phyloP scores from a whole-genome alignment of 2,888 invertebrate genomes.

The Cryptocephalus moraei region DNA sequence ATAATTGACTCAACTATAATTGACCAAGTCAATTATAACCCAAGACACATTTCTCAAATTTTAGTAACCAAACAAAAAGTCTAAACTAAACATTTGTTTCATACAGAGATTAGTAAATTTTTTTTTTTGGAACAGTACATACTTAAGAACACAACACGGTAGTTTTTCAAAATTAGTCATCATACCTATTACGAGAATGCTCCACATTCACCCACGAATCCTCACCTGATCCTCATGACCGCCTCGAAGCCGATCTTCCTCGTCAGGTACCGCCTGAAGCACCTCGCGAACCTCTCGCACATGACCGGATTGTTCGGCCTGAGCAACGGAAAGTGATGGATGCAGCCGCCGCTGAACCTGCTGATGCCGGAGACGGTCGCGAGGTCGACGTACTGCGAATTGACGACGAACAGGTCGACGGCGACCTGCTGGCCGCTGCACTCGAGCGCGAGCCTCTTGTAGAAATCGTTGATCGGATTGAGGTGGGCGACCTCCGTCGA shows the following conservation, averaged over 20 bases:
- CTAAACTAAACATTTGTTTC: too few species aligned
- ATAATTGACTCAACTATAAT: too few species aligned
- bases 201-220: too few species aligned
- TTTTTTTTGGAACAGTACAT: too few species aligned
- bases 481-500: conserved; percentile 76
- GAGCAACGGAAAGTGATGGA: conserved; percentile 88
- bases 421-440: conserved; percentile 95
- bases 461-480: conserved; percentile 95
- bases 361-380: conserved; percentile 90
- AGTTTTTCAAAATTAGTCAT: too few species aligned
- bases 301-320: conserved; percentile 58
- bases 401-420: conserved; percentile 89
- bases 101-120: too few species aligned
- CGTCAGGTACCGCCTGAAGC: conserved; percentile 80
- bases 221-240: conserved; percentile 73
- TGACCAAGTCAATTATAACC: too few species aligned
- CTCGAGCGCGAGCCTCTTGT: conserved; percentile 90
- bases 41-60: too few species aligned
- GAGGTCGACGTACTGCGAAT: conserved; percentile 87
- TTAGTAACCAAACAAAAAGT: too few species aligned
- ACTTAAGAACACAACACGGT: too few species aligned
- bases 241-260: conserved; percentile 98
- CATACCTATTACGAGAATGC: too few species aligned
- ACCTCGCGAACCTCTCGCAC: conserved; percentile 63
- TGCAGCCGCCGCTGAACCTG: conserved; percentile 81